These are phyloP conservation scores for Microtus montanus DNA, from an alignment of 2,113 vertebrate species.

Conservation along the genomic window DNA sequence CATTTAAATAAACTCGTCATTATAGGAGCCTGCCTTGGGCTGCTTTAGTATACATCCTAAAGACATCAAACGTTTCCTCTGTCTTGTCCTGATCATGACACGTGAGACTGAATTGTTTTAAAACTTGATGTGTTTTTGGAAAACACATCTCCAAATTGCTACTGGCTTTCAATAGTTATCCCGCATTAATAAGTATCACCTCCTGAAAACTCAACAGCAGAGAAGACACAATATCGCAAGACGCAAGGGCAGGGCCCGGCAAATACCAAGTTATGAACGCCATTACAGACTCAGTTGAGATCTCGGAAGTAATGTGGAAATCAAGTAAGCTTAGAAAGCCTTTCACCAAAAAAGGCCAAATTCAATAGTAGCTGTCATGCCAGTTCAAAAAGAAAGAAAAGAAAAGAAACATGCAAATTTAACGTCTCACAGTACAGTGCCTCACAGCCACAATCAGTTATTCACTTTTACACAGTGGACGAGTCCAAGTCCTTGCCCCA, in stretches of 20 bases:
- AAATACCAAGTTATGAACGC: conserved; percentile 32
- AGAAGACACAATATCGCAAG: not conserved
- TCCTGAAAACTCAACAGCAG: not conserved
- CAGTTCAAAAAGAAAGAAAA: not conserved
- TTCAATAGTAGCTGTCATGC: conserved; percentile 41
- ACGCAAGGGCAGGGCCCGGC: not conserved
- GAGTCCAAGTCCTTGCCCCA: not conserved
- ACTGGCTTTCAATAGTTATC: not conserved
- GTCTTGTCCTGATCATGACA: not conserved
- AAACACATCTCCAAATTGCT: conserved; percentile 31
- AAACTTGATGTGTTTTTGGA: not conserved
- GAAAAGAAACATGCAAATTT: not conserved
- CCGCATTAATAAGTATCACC: not conserved
- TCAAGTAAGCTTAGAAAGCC: conserved; percentile 32
- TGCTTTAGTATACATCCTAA: conserved; percentile 45
- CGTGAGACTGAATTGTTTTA: not conserved
- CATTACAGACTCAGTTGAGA: conserved; percentile 32
- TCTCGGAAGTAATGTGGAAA: not conserved
- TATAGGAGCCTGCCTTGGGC: not conserved
- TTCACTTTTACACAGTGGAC: not conserved
- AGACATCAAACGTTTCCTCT: not conserved
- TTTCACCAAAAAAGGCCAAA: conserved; percentile 39
- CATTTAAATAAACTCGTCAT: conserved; percentile 26
- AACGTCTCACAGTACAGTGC: not conserved
- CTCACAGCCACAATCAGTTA: not conserved